These are phyloP conservation scores for Bombus balteatus DNA, from an alignment of 1,140 invertebrate species.

Conservation along the genomic window DNA sequence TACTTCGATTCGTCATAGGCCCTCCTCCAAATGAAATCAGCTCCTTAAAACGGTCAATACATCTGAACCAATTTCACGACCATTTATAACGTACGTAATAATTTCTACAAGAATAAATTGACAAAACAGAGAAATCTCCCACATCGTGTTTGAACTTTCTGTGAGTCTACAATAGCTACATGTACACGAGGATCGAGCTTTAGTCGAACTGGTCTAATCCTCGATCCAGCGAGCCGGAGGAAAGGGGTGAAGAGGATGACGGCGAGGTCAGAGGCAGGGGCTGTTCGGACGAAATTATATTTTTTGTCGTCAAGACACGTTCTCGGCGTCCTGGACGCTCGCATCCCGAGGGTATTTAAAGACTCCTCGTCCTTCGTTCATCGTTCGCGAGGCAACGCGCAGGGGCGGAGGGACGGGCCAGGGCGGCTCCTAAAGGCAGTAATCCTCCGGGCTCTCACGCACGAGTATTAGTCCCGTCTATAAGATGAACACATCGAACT, in stretches of 20 bases:
- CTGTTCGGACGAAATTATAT: constrained; percentile 77
- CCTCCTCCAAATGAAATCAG: too few relatives aligned
- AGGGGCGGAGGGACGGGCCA: constrained; percentile 27
- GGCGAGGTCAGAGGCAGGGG: constrained; percentile 4
- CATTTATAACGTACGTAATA: too few relatives aligned
- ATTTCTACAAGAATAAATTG: too few relatives aligned
- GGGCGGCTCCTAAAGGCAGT: constrained; percentile 73
- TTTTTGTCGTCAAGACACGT: constrained; percentile 81
- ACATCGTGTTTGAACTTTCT: not conserved
- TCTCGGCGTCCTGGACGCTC: constrained; percentile 74
- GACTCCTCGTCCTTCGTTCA: constrained; percentile 78
- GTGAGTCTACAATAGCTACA: not conserved
- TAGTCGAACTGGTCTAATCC: constrained; percentile 41
- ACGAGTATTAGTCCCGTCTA: constrained; percentile 69
- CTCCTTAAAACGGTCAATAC: too few relatives aligned
- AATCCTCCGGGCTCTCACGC: constrained; percentile 77
- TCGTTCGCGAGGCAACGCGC: constrained; percentile 64
- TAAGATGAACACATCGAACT: constrained; percentile 50
- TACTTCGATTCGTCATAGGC: too few relatives aligned
- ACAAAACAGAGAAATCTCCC: not conserved
- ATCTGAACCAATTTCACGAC: too few relatives aligned
- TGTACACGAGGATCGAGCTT: constrained; percentile 53
- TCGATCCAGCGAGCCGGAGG: not conserved
- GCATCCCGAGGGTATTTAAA: constrained; percentile 82
- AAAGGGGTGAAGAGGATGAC: constrained; percentile 25